Conservation (phyloP, 92 coral and sea anemone genomes). For the Heliopora coerulea region DNA sequence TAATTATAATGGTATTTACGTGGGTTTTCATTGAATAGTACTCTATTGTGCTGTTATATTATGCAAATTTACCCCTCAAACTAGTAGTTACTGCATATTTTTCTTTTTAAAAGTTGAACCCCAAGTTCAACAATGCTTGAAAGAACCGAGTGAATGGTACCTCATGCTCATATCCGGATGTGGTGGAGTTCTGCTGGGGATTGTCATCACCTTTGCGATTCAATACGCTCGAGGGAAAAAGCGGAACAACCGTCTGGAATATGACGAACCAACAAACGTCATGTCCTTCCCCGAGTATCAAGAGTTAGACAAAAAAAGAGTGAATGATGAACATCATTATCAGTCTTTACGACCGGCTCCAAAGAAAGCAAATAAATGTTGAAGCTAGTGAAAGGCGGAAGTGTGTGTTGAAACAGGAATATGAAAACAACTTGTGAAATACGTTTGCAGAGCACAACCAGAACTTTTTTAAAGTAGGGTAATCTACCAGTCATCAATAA, state of each 20-base stretch:
- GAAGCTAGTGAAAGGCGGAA: too few relatives aligned
- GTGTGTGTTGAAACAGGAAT: too few relatives aligned
- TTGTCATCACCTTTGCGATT: background rate
- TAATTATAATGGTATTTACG: background rate
- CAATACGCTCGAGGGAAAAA: background rate
- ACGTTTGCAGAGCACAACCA: too few relatives aligned
- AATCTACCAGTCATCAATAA: too few relatives aligned
- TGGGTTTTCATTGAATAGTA: background rate
- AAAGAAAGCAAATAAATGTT: too few relatives aligned
- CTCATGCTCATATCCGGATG: background rate
- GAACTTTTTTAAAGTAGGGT: too few relatives aligned
- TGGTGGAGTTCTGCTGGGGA: slow-evolving; percentile 17
- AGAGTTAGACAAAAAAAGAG: background rate
- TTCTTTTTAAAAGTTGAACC: too few relatives aligned
- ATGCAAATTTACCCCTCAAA: too few relatives aligned
- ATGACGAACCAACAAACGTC: background rate
- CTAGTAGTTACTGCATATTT: too few relatives aligned
- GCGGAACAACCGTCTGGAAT: slow-evolving; percentile 4
- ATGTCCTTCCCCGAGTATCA: slow-evolving; percentile 5
- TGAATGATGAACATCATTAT: background rate
- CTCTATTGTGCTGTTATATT: background rate
- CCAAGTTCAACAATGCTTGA: background rate
- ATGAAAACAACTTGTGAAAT: too few relatives aligned
- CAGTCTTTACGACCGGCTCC: too few relatives aligned
- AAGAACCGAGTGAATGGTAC: background rate